Evolutionary conservation across 2,888 invertebrate species (phyloP).

Genomic region (Drosophila putrida): DNA sequence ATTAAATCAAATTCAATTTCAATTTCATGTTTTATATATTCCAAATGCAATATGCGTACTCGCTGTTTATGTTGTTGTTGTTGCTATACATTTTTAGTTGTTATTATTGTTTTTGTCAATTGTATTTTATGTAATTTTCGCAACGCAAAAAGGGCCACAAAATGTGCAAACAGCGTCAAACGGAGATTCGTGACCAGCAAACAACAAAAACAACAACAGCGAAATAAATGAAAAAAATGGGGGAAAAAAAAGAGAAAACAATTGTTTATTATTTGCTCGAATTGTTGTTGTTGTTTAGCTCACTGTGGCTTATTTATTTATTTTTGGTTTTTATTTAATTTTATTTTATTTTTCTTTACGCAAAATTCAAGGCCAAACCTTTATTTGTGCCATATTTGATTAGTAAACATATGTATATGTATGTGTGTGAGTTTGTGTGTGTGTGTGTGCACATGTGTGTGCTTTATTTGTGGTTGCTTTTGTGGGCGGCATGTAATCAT

Average conservation of each 20-base stretch:
- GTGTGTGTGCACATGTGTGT: constrained; percentile 2
- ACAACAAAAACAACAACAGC: constrained; percentile 21
- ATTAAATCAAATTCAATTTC: constrained; percentile 53
- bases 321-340: constrained; percentile 25
- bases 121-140: constrained; percentile 55
- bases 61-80: constrained; percentile 13
- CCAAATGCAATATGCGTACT: constrained; percentile 37
- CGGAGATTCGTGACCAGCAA: constrained; percentile 53
- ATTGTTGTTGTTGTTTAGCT: constrained; percentile 14
- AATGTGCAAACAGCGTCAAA: constrained; percentile 38
- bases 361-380: constrained; percentile 73
- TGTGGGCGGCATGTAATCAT: constrained; percentile 54
- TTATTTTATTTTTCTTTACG: constrained; percentile 42
- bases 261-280: constrained; percentile 67
- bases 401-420: constrained; percentile 1
- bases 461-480: constrained; percentile 27
- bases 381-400: constrained; percentile 70
- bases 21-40: constrained; percentile 42
- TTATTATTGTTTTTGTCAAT: constrained; percentile 39
- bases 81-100: neutral
- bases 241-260: constrained; percentile 69
- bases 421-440: constrained; percentile 3
- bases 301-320: constrained; percentile 10
- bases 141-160: constrained; percentile 45
- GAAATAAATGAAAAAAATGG: constrained; percentile 18